These are phyloP conservation scores for Sepiola atlantica DNA, from an alignment of 2,888 invertebrate genomes.

Conservation along the genomic window DNA sequence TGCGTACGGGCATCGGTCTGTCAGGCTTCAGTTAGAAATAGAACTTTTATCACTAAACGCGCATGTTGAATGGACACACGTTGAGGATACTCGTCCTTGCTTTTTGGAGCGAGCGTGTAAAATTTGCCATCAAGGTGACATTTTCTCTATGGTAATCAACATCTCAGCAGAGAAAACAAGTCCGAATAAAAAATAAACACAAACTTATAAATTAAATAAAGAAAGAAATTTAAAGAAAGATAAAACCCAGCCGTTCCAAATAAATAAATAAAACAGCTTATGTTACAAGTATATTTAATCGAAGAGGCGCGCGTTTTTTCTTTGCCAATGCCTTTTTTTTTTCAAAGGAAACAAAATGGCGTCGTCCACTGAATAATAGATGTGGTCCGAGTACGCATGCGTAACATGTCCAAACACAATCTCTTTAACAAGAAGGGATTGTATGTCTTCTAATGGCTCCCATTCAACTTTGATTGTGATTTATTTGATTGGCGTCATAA, in stretches of 20 bases:
- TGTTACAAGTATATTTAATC: neutral
- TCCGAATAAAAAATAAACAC: neutral
- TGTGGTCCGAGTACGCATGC: neutral
- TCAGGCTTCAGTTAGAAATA: no score
- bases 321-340: neutral
- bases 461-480: neutral
- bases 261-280: neutral
- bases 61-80: no score
- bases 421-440: neutral
- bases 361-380: neutral
- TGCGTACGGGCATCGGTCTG: no score
- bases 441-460: neutral
- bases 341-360: neutral
- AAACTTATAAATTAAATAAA: neutral
- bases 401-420: neutral
- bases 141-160: neutral
- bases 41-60: no score
- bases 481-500: neutral
- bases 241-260: neutral
- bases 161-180: neutral
- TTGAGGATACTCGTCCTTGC: neutral
- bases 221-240: neutral
- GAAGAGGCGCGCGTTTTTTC: neutral
- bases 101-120: neutral
- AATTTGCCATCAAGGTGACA: neutral